Conservation (phyloP, 1,140 invertebrate species). For the Trissolcus basalis region DNA sequence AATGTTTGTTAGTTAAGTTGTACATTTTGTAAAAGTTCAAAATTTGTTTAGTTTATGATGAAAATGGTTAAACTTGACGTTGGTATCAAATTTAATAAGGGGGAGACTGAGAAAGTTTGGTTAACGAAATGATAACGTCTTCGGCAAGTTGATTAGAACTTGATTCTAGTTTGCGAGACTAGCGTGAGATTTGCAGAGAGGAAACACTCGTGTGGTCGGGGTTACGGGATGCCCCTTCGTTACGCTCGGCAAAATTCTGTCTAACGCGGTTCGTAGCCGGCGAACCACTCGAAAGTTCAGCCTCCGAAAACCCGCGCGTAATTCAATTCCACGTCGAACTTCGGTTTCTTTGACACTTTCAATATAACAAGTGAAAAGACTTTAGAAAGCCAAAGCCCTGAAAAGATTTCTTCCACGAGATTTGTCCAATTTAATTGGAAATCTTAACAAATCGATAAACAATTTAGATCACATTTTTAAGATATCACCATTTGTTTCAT, state of each 20-base stretch:
- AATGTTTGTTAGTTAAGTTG: too few relatives aligned
- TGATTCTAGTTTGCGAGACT: background rate
- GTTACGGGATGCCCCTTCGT: constrained; percentile 8
- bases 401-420: too few relatives aligned
- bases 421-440: too few relatives aligned
- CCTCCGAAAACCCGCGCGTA: constrained; percentile 12
- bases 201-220: constrained; percentile 4
- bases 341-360: background rate
- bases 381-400: constrained; percentile 19
- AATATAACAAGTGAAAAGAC: constrained; percentile 9
- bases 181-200: constrained; percentile 2
- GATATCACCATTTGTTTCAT: too few relatives aligned
- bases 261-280: constrained; percentile 20
- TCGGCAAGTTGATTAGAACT: constrained; percentile 4
- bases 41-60: too few relatives aligned
- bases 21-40: too few relatives aligned
- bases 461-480: too few relatives aligned
- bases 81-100: too few relatives aligned
- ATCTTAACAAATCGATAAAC: background rate
- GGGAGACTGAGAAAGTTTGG: background rate
- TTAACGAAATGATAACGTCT: background rate
- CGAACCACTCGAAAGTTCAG: constrained; percentile 13
- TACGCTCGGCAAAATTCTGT: constrained; percentile 17
- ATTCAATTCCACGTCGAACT: constrained; percentile 31
- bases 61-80: too few relatives aligned